phyloP scores from a whole-genome alignment of 2,797 vertebrate genomes.

The Garrulus glandarius region DNA sequence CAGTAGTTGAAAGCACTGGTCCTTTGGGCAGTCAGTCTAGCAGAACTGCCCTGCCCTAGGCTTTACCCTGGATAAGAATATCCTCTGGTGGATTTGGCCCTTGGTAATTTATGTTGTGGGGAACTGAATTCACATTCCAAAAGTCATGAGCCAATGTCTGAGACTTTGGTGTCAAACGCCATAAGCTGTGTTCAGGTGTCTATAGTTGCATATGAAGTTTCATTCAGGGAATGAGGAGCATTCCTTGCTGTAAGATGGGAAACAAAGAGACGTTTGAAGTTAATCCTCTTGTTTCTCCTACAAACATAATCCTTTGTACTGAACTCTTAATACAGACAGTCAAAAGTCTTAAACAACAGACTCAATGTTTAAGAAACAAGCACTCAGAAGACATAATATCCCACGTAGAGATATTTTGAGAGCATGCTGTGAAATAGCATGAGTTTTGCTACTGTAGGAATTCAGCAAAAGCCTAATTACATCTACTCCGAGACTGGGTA shows the following conservation, averaged over 20 bases:
- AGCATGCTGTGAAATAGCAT: neutral
- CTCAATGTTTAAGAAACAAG: neutral
- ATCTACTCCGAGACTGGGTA: neutral
- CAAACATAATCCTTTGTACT: neutral
- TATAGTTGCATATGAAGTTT: neutral
- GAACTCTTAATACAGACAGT: neutral
- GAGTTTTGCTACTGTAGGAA: neutral
- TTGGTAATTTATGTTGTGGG: neutral
- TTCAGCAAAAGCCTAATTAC: constrained; percentile 17
- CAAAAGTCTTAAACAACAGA: neutral
- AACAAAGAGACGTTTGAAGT: neutral
- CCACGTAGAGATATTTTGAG: neutral
- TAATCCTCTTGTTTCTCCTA: neutral
- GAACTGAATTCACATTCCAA: neutral
- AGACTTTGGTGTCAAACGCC: neutral
- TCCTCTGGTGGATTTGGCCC: neutral
- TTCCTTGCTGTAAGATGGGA: neutral
- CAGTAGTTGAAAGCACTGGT: neutral
- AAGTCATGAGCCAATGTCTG: neutral
- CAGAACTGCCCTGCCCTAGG: neutral
- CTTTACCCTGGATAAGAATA: neutral
- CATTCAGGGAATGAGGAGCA: neutral
- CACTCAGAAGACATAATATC: neutral
- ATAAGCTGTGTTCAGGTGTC: neutral
- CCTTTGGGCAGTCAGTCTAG: neutral